phyloP scores from a whole-genome alignment of 2,797 vertebrate genomes.

The Pseudochromis fuscus region DNA sequence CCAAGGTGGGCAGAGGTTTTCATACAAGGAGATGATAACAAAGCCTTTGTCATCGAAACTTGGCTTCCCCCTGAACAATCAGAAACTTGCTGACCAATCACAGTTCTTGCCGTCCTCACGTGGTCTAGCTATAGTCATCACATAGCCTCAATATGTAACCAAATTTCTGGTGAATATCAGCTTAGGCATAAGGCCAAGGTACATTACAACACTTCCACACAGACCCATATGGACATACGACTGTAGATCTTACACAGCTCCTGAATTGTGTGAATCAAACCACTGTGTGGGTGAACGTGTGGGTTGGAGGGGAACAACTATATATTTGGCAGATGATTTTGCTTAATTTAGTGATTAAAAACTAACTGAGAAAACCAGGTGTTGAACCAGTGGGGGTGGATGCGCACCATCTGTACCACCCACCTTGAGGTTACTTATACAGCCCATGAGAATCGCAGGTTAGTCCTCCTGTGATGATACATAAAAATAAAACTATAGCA shows the following conservation, averaged over 20 bases:
- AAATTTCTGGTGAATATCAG: neutral
- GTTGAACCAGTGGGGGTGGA: slow-evolving; percentile 21
- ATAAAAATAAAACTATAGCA: neutral
- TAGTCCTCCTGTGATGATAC: slow-evolving; percentile 8
- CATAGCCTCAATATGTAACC: neutral
- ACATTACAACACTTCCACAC: neutral
- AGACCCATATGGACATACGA: neutral
- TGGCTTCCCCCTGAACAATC: no score
- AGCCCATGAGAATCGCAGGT: slow-evolving; percentile 2
- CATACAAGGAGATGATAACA: neutral
- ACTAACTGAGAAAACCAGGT: slow-evolving; percentile 39
- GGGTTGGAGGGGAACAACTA: neutral
- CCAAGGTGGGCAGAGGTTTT: no score
- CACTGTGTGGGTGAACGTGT: neutral
- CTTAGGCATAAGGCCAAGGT: neutral
- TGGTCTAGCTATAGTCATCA: no score
- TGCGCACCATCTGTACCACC: slow-evolving; percentile 37
- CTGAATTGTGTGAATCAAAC: neutral
- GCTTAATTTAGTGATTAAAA: slow-evolving; percentile 21
- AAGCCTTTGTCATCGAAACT: no score
- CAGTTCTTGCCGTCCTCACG: neutral
- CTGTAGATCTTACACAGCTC: neutral
- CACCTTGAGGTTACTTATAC: neutral
- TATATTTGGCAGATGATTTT: slow-evolving; percentile 3
- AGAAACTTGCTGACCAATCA: no score